These are phyloP conservation scores for Procambarus clarkii DNA, from an alignment of 1,140 invertebrate genomes.

Conservation along the genomic window DNA sequence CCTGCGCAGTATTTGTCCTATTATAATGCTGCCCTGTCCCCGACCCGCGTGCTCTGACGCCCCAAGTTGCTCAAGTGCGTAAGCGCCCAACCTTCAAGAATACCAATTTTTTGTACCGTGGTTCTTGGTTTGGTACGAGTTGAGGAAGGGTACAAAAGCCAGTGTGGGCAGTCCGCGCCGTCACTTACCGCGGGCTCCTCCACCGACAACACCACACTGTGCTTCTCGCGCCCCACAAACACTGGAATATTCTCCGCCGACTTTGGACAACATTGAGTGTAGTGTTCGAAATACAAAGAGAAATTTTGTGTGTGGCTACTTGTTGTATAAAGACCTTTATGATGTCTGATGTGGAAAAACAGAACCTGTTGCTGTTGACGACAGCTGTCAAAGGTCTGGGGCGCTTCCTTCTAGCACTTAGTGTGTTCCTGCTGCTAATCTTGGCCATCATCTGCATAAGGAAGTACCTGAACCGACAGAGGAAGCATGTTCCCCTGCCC, in stretches of 20 bases:
- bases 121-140: background rate
- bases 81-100: background rate
- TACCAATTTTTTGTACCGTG: background rate
- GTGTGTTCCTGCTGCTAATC: background rate
- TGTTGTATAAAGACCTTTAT: background rate
- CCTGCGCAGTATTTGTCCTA: background rate
- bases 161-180: too few species aligned
- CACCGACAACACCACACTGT: too few species aligned
- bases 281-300: too few species aligned
- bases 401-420: slow-evolving; percentile 5
- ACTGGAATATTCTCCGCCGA: too few species aligned
- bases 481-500: background rate
- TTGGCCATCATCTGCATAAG: background rate
- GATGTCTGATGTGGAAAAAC: background rate
- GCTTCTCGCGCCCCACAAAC: too few species aligned
- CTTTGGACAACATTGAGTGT: too few species aligned
- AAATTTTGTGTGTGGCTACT: background rate
- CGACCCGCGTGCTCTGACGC: background rate
- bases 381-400: slow-evolving; percentile 6
- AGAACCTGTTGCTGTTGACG: slow-evolving; percentile 7
- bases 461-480: background rate
- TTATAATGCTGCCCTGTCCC: background rate
- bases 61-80: background rate
- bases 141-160: slow-evolving; percentile 11
- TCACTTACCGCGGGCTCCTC: background rate